phyloP scores from a whole-genome alignment of 2,797 vertebrate species.

The Fistularia commersonii region DNA sequence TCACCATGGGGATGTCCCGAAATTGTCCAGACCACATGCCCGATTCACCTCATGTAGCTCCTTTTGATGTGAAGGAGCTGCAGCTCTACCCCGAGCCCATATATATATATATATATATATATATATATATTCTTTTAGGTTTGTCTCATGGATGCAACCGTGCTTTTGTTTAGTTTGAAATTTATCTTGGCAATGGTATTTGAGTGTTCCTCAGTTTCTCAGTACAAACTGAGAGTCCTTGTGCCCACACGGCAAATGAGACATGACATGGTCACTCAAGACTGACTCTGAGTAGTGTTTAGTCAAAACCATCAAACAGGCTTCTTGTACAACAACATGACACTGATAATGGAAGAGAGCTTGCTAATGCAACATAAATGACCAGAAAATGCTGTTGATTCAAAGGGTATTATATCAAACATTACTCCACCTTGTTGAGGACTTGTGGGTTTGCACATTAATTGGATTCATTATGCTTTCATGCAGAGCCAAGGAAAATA shows the following conservation, averaged over 20 bases:
- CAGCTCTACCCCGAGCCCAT: too few species aligned
- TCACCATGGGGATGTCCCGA: too few species aligned
- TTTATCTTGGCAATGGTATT: too few species aligned
- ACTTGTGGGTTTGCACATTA: not conserved
- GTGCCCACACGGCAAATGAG: conserved; percentile 47
- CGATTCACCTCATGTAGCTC: too few species aligned
- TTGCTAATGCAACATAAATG: conserved; percentile 12
- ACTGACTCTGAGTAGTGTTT: conserved; percentile 36
- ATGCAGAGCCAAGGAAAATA: conserved; percentile 15
- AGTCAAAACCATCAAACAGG: conserved; percentile 44
- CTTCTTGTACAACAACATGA: conserved; percentile 23
- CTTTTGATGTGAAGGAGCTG: too few species aligned
- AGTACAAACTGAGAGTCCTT: conserved; percentile 14
- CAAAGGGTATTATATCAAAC: not conserved
- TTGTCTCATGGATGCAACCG: too few species aligned
- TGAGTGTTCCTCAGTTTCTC: too few species aligned
- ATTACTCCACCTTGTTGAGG: conserved; percentile 1
- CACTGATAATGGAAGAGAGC: conserved; percentile 24
- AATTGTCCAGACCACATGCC: too few species aligned
- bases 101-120: too few species aligned
- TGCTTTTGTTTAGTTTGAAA: too few species aligned
- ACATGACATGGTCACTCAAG: conserved; percentile 39
- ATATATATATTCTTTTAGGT: too few species aligned
- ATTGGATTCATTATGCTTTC: conserved; percentile 13
- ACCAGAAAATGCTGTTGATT: conserved; percentile 1